Evolutionary conservation across 2,113 vertebrate genomes (phyloP), one percentile per base, ranked within the genome.

Genomic region (Pachyramphus minor): DNA sequence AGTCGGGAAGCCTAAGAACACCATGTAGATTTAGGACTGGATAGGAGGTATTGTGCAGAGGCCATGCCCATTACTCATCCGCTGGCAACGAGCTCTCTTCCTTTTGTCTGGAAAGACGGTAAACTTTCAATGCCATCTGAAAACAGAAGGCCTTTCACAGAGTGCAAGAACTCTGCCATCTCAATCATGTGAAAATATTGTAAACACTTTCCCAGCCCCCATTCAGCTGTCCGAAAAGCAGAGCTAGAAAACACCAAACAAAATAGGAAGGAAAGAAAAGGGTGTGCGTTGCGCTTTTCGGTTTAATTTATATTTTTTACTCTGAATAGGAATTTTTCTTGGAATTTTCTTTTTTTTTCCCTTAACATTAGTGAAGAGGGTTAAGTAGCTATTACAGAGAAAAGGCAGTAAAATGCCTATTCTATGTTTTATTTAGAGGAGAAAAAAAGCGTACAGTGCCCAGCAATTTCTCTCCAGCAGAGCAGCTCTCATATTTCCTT

Each of bases 31-130:
- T 97, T 97, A 97, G 96, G 91, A 80, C 97, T 98, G 97, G 98
- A 98, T 98, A 97, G 97, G 95, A 97, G 93, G 96, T 93, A 98
- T 98, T 98, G 97, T 98, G 93, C 33, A 0, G 73, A 96, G 93
- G 95, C 97, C 97, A 97, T 97, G 97, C 97, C 97, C 97, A 98
- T 98, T 98, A 98, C 98, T 98, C 98, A 98, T 98, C 98, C 9
- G 55, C 97, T 98, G 97, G 98, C 98, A 98, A 97, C 67, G 33
- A 81, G 94, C 96, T 97, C 97, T 98, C 97, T 97, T 98, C 97
- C 97, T 97, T 98, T 98, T 98, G 98, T 98, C 96, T 97, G 93
- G 89, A 94, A 94, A 97, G 97, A 98, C 74, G 96, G 97, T 97
- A 98, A 98, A 98, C 97, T 98, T 98, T 98, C 96, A 97, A 97